These are phyloP conservation scores for Serrognathus titanus DNA, from an alignment of 2,888 invertebrate species.

Conservation along the genomic window DNA sequence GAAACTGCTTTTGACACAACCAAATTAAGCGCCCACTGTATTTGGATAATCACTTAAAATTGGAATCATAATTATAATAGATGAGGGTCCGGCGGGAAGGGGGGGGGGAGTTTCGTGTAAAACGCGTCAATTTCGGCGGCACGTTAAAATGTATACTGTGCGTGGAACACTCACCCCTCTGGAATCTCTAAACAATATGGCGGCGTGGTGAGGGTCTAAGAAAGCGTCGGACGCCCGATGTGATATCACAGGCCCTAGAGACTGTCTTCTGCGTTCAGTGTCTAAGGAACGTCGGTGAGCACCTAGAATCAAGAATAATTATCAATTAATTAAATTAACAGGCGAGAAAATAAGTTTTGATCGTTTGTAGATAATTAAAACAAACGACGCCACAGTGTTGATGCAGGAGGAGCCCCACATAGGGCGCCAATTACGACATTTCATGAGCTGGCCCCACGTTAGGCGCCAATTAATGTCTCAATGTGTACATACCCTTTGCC, in stretches of 20 bases:
- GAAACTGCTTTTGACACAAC: not conserved
- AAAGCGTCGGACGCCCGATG: conserved; percentile 75
- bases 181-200: conserved; percentile 88
- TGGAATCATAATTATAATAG: too few species aligned
- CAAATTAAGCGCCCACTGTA: not conserved
- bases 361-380: too few species aligned
- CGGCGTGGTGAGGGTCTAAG: conserved; percentile 84
- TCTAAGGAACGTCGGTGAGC: conserved; percentile 74
- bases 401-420: too few species aligned
- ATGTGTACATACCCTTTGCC: too few species aligned
- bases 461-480: too few species aligned
- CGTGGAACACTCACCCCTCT: conserved; percentile 71
- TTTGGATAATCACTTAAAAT: not conserved
- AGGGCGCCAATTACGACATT: too few species aligned
- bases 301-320: conserved; percentile 53
- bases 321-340: too few species aligned
- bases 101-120: not conserved
- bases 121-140: too few species aligned
- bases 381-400: too few species aligned
- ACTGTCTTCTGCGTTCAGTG: conserved; percentile 73
- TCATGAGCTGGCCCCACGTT: too few species aligned
- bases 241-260: conserved; percentile 64
- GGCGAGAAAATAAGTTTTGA: too few species aligned
- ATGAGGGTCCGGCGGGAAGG: not conserved
- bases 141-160: too few species aligned